Conservation (phyloP, 1,140 invertebrate genomes). For the Steinernema khuongi region DNA sequence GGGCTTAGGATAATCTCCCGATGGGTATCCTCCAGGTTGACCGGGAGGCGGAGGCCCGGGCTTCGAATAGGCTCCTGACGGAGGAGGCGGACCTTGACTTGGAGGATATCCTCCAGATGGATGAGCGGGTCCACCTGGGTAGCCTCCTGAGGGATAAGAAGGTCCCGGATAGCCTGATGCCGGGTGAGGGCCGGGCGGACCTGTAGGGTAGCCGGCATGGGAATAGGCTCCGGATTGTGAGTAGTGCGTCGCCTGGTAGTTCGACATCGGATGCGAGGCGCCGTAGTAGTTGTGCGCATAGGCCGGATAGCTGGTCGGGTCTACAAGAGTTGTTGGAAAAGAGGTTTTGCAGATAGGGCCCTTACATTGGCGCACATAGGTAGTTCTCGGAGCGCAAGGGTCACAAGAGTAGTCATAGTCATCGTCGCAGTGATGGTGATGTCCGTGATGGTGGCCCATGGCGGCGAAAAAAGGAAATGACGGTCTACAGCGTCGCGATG, state of each 20-base stretch:
- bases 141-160: background rate
- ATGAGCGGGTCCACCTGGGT: background rate
- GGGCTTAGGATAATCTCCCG: background rate
- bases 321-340: background rate
- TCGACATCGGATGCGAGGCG: background rate
- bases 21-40: too few relatives aligned
- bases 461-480: background rate
- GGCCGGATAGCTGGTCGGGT: background rate
- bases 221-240: background rate
- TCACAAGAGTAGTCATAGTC: background rate
- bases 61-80: background rate
- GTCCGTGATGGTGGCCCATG: conserved; percentile 11
- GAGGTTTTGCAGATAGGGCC: background rate
- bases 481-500: background rate
- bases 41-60: background rate
- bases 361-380: conserved; percentile 3
- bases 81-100: background rate
- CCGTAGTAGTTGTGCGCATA: background rate
- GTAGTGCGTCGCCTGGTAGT: background rate
- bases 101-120: background rate
- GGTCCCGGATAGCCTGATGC: background rate
- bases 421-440: conserved; percentile 5
- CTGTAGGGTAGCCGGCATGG: background rate
- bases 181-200: too few relatives aligned
- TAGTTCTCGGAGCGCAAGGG: background rate